phyloP scores from a whole-genome alignment of 2,888 invertebrate species.

The Idaea straminata region DNA sequence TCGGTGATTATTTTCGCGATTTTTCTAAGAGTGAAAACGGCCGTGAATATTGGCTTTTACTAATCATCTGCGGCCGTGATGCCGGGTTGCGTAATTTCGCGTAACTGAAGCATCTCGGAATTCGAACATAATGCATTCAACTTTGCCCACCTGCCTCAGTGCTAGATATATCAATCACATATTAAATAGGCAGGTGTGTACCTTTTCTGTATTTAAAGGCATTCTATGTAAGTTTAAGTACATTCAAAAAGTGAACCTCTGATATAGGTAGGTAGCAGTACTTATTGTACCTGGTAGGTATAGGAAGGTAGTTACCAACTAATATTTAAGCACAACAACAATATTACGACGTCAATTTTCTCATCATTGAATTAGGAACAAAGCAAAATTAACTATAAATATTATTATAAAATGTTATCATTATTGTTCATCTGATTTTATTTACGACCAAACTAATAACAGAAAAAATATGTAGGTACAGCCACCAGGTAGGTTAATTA shows the following conservation, averaged over 20 bases:
- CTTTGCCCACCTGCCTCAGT: too few species aligned
- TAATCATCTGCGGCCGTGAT: conserved; percentile 38
- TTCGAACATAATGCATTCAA: conserved; percentile 13
- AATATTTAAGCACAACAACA: not conserved
- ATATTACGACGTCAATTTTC: not conserved
- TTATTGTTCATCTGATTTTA: too few species aligned
- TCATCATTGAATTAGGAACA: not conserved
- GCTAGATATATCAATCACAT: too few species aligned
- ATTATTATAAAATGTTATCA: not conserved
- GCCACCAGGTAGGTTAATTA: too few species aligned
- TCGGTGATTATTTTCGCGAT: conserved; percentile 60
- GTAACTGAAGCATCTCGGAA: conserved; percentile 19
- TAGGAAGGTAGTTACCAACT: not conserved
- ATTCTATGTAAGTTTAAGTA: not conserved
- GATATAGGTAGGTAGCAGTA: not conserved
- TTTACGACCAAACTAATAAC: too few species aligned
- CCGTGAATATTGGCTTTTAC: conserved; percentile 60
- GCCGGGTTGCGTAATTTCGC: conserved; percentile 49
- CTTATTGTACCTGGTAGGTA: not conserved
- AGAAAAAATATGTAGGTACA: too few species aligned
- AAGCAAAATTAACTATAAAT: not conserved
- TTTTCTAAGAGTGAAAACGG: conserved; percentile 60
- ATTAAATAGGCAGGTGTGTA: too few species aligned
- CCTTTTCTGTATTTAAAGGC: not conserved
- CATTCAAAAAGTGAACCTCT: not conserved